Conservation (phyloP, 2,888 invertebrate genomes). For the Raillietiella orientalis region DNA sequence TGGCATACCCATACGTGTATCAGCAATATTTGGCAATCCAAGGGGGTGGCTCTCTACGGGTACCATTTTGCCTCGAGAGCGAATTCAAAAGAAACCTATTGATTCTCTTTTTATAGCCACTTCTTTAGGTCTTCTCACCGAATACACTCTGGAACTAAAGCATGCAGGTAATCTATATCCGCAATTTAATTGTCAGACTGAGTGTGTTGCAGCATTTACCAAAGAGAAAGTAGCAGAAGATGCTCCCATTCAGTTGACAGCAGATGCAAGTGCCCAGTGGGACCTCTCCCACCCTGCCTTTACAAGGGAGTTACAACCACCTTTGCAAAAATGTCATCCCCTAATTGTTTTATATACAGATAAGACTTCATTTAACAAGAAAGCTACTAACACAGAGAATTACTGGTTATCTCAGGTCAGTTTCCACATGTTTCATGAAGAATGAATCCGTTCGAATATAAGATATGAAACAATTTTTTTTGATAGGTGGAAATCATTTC, state of each 20-base stretch:
- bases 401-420: no score
- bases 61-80: no score
- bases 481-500: conserved; percentile 83
- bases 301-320: no score
- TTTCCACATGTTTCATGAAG: conserved; percentile 3
- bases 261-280: conserved; percentile 70
- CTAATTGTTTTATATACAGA: no score
- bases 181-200: no score
- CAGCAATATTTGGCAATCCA: conserved; percentile 39
- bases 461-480: background rate
- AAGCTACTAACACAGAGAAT: no score
- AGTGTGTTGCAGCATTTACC: conserved; percentile 2
- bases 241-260: conserved; percentile 47
- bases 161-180: no score
- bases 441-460: background rate
- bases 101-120: background rate
- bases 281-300: conserved; percentile 24
- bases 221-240: conserved; percentile 62
- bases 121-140: background rate
- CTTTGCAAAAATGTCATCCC: no score
- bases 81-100: no score
- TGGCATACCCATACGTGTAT: conserved; percentile 36
- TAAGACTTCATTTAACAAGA: no score
- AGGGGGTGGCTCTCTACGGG: conserved; percentile 45
- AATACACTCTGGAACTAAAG: background rate